Conservation (phyloP, 2,797 vertebrate genomes). For the Prunella strophiata region DNA sequence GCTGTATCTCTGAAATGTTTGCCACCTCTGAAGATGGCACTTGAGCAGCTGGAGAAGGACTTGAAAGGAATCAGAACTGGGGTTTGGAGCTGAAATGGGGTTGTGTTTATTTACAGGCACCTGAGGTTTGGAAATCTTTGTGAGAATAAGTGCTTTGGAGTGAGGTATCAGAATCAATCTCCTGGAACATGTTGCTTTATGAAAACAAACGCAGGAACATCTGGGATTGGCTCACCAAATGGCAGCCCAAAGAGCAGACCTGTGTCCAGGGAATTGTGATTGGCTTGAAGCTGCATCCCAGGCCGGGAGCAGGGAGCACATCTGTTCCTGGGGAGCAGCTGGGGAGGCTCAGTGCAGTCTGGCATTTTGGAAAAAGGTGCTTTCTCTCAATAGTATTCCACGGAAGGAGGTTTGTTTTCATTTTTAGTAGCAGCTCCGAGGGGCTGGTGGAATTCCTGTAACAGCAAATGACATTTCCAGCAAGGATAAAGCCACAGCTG, state of each 20-base stretch:
- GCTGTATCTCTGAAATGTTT: not conserved
- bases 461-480: not conserved
- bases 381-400: not conserved
- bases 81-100: not conserved
- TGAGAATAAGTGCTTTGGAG: not conserved
- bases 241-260: not conserved
- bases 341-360: not conserved
- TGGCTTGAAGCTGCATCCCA: not conserved
- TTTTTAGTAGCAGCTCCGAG: not conserved
- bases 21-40: not conserved
- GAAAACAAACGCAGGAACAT: not conserved
- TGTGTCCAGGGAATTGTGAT: accelerated
- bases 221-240: not conserved
- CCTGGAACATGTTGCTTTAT: not conserved
- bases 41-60: not conserved
- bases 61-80: not conserved
- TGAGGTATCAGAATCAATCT: not conserved
- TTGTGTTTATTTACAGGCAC: not conserved
- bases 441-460: not conserved
- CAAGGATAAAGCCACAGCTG: not conserved
- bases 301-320: not conserved
- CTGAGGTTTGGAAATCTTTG: not conserved
- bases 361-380: not conserved
- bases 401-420: not conserved
- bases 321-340: not conserved